Conservation (phyloP, 2,797 vertebrate genomes). For the Mus spretus region DNA sequence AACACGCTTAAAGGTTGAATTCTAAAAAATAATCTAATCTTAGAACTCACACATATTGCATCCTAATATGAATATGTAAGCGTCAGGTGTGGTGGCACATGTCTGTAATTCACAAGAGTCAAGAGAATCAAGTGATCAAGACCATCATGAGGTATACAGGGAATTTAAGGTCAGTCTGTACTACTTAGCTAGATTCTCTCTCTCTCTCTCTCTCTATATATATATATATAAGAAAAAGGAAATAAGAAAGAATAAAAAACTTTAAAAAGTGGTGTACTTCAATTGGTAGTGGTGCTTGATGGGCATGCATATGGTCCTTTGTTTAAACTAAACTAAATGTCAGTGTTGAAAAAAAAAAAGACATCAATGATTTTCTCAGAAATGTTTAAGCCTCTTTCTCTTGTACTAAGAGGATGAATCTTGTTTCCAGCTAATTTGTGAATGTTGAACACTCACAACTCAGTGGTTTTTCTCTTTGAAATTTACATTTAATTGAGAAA, state of each 20-base stretch:
- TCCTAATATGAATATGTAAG: slow-evolving; percentile 60
- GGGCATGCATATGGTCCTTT: background rate
- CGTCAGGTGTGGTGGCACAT: background rate
- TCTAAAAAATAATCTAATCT: slow-evolving; percentile 55
- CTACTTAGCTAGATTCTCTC: background rate
- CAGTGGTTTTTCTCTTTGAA: background rate
- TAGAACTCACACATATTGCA: slow-evolving; percentile 21
- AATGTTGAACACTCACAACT: background rate
- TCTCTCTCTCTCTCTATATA: too few species aligned
- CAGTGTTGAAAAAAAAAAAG: background rate
- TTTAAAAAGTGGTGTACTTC: background rate
- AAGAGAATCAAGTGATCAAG: background rate
- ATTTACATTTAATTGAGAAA: slow-evolving; percentile 1
- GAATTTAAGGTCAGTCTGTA: background rate
- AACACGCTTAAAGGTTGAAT: slow-evolving; percentile 62
- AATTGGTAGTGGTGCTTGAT: background rate
- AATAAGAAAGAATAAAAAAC: background rate
- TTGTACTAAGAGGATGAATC: slow-evolving; percentile 1
- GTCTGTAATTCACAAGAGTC: background rate
- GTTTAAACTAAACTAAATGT: background rate
- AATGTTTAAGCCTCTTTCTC: background rate
- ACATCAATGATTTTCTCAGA: background rate
- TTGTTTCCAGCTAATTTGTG: background rate
- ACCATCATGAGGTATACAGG: background rate
- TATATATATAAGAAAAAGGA: background rate